These are phyloP conservation scores for Polydrusus cervinus DNA, from an alignment of 2,888 invertebrate species.

Conservation along the genomic window DNA sequence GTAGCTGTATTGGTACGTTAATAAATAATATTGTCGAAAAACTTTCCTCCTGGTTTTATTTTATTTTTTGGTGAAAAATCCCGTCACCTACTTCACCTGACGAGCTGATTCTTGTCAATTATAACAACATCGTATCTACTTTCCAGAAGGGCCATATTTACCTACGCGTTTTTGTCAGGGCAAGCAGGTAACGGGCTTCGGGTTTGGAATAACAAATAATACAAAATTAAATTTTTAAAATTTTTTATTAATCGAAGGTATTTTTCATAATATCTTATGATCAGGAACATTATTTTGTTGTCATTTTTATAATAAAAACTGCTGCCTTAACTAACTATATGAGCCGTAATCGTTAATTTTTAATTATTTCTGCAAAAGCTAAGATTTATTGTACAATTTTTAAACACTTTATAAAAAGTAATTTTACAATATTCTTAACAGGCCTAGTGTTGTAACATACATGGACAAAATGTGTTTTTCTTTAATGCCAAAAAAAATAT, in stretches of 20 bases:
- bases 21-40: too few species aligned
- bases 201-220: not conserved
- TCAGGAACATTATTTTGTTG: slow-evolving; percentile 53
- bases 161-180: too few species aligned
- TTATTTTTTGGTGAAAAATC: too few species aligned
- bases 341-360: slow-evolving; percentile 47
- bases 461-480: not conserved
- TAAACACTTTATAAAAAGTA: slow-evolving; percentile 53
- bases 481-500: not conserved
- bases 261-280: slow-evolving; percentile 58
- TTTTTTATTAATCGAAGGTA: slow-evolving; percentile 60
- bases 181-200: too few species aligned
- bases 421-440: slow-evolving; percentile 35
- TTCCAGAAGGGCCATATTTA: too few species aligned
- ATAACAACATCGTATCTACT: too few species aligned
- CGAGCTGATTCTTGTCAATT: too few species aligned
- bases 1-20: too few species aligned
- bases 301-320: slow-evolving; percentile 53
- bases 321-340: slow-evolving; percentile 56
- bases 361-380: slow-evolving; percentile 60
- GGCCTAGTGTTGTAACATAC: slow-evolving; percentile 27
- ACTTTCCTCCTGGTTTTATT: too few species aligned
- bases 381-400: slow-evolving; percentile 59
- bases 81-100: too few species aligned
- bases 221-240: slow-evolving; percentile 50